Percentiles rank a stretch among this genome's conserved stretches.
phyloP scores from a whole-genome alignment of 2,113 vertebrate species.

The Laticauda laticaudata region DNA sequence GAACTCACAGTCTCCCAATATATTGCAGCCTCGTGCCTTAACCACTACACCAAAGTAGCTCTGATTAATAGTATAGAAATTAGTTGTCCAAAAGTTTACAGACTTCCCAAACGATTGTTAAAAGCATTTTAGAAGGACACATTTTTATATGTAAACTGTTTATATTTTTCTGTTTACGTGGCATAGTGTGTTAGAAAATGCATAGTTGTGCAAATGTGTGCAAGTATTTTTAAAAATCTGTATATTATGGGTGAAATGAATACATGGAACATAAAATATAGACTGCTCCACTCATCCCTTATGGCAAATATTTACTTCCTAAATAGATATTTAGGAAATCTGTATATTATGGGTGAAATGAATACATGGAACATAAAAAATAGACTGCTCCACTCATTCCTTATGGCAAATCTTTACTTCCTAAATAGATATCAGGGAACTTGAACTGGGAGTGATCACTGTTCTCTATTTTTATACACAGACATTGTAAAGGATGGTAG shows the following conservation, averaged over 20 bases:
- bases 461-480: neutral
- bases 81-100: neutral
- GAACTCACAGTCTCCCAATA: neutral
- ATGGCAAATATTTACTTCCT: neutral
- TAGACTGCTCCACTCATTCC: neutral
- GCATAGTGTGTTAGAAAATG: neutral
- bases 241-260: neutral
- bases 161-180: neutral
- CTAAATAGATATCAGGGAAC: neutral
- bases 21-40: neutral
- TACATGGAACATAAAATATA: neutral
- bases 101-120: neutral
- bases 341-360: neutral
- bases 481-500: neutral
- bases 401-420: neutral
- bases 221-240: neutral
- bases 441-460: neutral
- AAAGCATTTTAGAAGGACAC: neutral
- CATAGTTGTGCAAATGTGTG: neutral
- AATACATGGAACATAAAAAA: neutral
- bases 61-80: neutral
- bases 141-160: neutral
- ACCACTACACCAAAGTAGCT: neutral
- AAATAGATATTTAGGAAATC: no score
- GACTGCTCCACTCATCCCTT: neutral